phyloP scores from a whole-genome alignment of 2,113 vertebrate species.

The Malurus elegans region DNA sequence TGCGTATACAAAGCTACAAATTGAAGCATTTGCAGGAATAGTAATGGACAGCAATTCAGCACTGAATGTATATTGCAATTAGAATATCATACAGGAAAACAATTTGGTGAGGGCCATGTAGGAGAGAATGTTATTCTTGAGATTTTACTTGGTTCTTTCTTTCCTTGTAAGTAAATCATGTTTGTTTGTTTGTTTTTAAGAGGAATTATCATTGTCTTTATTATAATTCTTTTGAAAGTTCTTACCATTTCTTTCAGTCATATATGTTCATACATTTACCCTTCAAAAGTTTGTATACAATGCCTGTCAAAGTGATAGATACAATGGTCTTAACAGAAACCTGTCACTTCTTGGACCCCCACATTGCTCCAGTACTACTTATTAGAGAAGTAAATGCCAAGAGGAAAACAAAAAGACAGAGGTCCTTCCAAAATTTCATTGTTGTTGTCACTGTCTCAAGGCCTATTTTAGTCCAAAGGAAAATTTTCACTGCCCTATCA shows the following conservation, averaged over 20 bases:
- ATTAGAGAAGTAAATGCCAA: background rate
- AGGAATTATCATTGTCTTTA: background rate
- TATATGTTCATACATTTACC: background rate
- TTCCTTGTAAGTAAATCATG: background rate
- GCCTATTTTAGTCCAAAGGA: background rate
- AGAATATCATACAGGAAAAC: background rate
- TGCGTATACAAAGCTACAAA: background rate
- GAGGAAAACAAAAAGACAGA: background rate
- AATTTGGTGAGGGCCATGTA: background rate
- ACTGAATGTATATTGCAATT: background rate
- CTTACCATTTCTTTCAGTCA: background rate
- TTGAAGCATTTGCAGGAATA: background rate
- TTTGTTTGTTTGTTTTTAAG: background rate
- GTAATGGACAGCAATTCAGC: background rate
- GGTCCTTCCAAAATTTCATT: background rate
- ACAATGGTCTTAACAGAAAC: background rate
- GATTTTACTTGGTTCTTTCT: background rate
- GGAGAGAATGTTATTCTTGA: background rate
- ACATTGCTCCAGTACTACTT: background rate
- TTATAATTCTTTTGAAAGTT: background rate
- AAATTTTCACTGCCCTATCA: background rate
- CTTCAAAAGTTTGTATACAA: background rate
- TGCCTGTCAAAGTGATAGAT: background rate
- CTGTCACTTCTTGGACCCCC: background rate
- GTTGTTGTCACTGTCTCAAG: background rate